Evolutionary conservation across 1,140 invertebrate species (phyloP).

Genomic region (Phocides pigmalion): DNA sequence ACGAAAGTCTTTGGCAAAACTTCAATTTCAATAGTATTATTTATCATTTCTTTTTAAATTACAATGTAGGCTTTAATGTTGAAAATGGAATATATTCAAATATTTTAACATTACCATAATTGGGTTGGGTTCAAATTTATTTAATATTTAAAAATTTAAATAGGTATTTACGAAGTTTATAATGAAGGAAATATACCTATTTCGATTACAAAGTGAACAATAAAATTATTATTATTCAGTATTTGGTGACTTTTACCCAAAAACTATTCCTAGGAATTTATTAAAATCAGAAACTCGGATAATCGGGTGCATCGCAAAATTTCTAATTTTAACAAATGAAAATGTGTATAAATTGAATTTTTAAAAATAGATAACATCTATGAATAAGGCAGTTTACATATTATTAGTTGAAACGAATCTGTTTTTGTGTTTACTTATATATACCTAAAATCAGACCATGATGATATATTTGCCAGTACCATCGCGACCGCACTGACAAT

Average conservation of each 20-base stretch:
- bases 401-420: slow-evolving; percentile 25
- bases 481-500: slow-evolving; percentile 12
- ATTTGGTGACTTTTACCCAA: slow-evolving; percentile 35
- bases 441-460: slow-evolving; percentile 33
- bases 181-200: slow-evolving; percentile 12
- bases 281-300: slow-evolving; percentile 47
- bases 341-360: slow-evolving; percentile 34
- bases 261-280: slow-evolving; percentile 47
- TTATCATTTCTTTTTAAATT: slow-evolving; percentile 20
- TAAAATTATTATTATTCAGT: slow-evolving; percentile 15
- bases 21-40: slow-evolving; percentile 11
- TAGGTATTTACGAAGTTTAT: slow-evolving; percentile 20
- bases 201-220: slow-evolving; percentile 30
- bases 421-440: slow-evolving; percentile 36
- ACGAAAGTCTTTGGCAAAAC: slow-evolving; percentile 30
- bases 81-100: slow-evolving; percentile 27
- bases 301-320: slow-evolving; percentile 20
- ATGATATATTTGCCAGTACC: slow-evolving; percentile 36
- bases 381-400: slow-evolving; percentile 57
- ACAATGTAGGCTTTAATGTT: slow-evolving; percentile 20
- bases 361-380: slow-evolving; percentile 53
- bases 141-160: slow-evolving; percentile 16
- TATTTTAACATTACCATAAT: slow-evolving; percentile 15
- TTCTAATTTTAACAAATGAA: slow-evolving; percentile 47
- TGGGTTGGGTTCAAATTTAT: slow-evolving; percentile 15